Evolutionary conservation across 2,113 vertebrate genomes (phyloP).

Genomic region (Rhea pennata): DNA sequence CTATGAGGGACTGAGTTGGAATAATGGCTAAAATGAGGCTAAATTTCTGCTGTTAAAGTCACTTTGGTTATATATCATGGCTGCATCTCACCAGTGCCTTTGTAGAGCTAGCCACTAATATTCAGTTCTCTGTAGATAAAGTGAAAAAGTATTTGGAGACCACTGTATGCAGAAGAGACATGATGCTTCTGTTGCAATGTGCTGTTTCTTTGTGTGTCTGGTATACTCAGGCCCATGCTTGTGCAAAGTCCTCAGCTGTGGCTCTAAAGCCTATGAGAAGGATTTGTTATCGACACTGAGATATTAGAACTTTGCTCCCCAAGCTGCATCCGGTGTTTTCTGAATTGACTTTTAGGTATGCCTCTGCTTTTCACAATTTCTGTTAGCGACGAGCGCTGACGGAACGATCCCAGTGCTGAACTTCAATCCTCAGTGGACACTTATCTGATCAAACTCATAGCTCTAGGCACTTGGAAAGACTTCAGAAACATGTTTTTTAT

Average conservation of each 20-base stretch:
- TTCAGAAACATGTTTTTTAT: neutral
- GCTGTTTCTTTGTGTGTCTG: neutral
- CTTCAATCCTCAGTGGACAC: neutral
- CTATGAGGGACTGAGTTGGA: neutral
- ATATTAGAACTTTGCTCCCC: neutral
- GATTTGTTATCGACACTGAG: neutral
- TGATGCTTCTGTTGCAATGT: accelerated
- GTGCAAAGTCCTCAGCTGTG: neutral
- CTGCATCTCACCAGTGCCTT: neutral
- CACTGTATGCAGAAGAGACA: neutral
- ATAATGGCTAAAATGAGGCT: neutral
- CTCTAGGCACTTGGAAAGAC: neutral
- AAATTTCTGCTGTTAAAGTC: neutral
- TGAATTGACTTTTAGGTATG: neutral
- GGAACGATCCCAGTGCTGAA: neutral
- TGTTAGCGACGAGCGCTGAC: neutral
- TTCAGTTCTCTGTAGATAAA: neutral
- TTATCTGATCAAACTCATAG: neutral
- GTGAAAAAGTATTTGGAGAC: neutral
- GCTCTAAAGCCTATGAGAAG: neutral
- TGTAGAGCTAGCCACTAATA: neutral
- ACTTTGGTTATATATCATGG: neutral
- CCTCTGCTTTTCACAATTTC: neutral
- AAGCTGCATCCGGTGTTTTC: neutral
- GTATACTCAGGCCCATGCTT: accelerated